Percentiles rank a stretch among this genome's conserved stretches.
These are phyloP conservation scores for Syngnathoides biaculeatus DNA, from an alignment of 2,113 vertebrate species.

Conservation along the genomic window DNA sequence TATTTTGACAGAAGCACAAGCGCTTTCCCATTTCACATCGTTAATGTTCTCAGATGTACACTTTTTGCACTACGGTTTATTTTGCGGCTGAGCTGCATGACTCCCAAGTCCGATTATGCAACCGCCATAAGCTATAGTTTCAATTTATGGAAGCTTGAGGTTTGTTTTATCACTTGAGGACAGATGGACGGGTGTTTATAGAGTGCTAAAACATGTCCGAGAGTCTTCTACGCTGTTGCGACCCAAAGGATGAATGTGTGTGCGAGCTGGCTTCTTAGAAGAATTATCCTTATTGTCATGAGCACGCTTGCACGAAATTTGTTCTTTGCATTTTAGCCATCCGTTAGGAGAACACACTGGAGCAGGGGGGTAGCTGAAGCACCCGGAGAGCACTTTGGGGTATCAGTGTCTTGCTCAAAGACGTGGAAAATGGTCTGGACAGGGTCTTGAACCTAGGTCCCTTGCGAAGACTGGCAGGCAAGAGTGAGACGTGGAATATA, in stretches of 20 bases:
- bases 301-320: too few species aligned
- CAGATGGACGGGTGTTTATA: conserved; percentile 43
- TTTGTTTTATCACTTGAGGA: conserved; percentile 39
- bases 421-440: too few species aligned
- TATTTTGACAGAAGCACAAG: conserved; percentile 1
- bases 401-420: too few species aligned
- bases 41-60: not conserved
- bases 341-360: too few species aligned
- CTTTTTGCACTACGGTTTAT: not conserved
- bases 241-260: not conserved
- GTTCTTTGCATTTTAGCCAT: too few species aligned
- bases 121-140: conserved; percentile 31
- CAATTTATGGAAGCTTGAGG: conserved; percentile 18
- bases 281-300: too few species aligned
- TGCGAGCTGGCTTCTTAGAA: not conserved
- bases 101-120: conserved; percentile 16
- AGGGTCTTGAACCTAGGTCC: too few species aligned
- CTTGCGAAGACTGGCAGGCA: too few species aligned
- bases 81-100: conserved; percentile 1
- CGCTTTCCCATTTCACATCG: not conserved
- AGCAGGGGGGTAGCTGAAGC: too few species aligned
- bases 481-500: too few species aligned
- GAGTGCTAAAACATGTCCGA: conserved; percentile 37
- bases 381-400: too few species aligned
- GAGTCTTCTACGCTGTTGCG: conserved; percentile 8